Conservation (phyloP, 2,113 vertebrate genomes). For the Saimiri boliviensis region DNA sequence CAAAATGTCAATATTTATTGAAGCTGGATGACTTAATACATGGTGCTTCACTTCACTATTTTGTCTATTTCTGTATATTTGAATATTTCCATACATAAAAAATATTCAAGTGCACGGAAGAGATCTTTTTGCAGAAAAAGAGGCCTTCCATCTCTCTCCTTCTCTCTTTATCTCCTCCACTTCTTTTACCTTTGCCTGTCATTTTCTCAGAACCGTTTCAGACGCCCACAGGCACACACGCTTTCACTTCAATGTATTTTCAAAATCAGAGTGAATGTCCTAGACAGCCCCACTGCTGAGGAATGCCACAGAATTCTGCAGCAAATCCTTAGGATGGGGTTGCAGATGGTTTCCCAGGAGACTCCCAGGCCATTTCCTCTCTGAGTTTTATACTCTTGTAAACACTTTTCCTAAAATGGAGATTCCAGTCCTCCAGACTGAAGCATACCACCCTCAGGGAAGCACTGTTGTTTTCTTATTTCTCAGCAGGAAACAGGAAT, state of each 20-base stretch:
- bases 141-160: not conserved
- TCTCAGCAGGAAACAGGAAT: constrained; percentile 71
- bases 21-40: not conserved
- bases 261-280: not conserved
- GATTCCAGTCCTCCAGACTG: not conserved
- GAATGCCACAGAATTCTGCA: not conserved
- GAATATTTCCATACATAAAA: not conserved
- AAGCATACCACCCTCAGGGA: constrained; percentile 17
- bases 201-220: not conserved
- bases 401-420: constrained; percentile 71
- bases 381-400: not conserved
- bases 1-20: not conserved
- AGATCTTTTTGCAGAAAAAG: not conserved
- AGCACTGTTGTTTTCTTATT: constrained; percentile 62
- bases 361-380: constrained; percentile 23
- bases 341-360: not conserved
- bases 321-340: not conserved
- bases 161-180: not conserved
- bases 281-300: not conserved
- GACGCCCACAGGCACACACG: not conserved
- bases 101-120: not conserved
- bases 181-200: not conserved
- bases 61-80: not conserved
- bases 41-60: not conserved
- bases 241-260: not conserved